These are phyloP conservation scores for Drosophila dunni DNA, from an alignment of 1,140 invertebrate species.

Conservation along the genomic window DNA sequence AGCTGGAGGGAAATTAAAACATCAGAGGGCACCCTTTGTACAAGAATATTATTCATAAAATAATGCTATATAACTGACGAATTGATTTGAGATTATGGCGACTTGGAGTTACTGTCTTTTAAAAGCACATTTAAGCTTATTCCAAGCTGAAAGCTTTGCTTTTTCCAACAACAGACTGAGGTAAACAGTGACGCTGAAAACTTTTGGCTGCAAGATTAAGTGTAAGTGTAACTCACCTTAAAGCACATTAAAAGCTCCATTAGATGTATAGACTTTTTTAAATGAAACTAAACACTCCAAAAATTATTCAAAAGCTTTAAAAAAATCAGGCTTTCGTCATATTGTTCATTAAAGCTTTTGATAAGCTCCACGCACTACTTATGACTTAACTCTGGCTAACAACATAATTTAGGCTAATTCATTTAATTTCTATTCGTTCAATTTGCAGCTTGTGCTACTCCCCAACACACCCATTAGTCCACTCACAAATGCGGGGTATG, in stretches of 20 bases:
- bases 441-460: not conserved
- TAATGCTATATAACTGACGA: constrained; percentile 4
- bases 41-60: constrained; percentile 10
- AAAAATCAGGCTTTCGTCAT: no score
- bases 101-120: not conserved
- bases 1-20: constrained; percentile 59
- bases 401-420: not conserved
- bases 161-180: no score
- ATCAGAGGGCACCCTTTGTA: constrained; percentile 46
- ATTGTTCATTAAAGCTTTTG: not conserved
- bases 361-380: not conserved
- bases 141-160: no score
- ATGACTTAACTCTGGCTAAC: not conserved
- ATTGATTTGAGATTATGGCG: not conserved
- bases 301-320: no score
- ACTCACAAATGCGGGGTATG: constrained; percentile 15
- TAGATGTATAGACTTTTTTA: no score
- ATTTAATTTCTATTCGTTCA: not conserved
- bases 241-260: not conserved
- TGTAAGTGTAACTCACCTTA: no score
- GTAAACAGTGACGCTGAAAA: no score
- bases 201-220: no score
- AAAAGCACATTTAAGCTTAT: constrained; percentile 2
- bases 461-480: not conserved
- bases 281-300: no score